Percentiles rank a stretch among this genome's conserved stretches.
phyloP scores from a whole-genome alignment of 1,140 invertebrate genomes.

The Caenorhabditis tropicalis region DNA sequence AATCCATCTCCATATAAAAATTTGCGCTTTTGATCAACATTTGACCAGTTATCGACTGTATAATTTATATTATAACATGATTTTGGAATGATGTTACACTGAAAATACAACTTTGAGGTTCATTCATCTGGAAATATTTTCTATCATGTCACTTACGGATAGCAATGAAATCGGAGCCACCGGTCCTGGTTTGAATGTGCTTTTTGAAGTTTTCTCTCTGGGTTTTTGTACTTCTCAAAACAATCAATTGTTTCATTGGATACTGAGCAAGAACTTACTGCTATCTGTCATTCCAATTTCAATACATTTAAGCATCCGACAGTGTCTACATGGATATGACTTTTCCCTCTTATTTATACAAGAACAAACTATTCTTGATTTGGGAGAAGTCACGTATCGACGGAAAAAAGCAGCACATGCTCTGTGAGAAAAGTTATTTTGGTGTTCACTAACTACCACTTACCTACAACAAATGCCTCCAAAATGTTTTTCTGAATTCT shows the following conservation, averaged over 20 bases:
- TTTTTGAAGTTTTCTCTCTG: background rate
- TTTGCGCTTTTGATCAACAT: background rate
- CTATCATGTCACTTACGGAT: too few relatives aligned
- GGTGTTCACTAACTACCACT: background rate
- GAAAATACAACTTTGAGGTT: too few relatives aligned
- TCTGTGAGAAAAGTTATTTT: background rate
- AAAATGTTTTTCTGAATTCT: background rate
- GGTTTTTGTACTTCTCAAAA: background rate
- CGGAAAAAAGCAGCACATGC: conserved; percentile 14
- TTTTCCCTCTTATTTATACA: background rate
- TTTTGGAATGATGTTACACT: background rate
- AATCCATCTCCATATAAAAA: background rate
- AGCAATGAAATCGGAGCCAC: background rate
- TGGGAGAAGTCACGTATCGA: background rate
- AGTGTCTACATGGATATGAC: background rate
- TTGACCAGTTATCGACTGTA: background rate
- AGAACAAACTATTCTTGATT: background rate
- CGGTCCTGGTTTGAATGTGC: background rate
- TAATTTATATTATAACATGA: background rate
- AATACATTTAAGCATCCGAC: background rate
- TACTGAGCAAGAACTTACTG: background rate
- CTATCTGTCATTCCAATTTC: background rate
- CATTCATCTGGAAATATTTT: too few relatives aligned
- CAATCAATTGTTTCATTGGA: background rate
- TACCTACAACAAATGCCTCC: background rate